phyloP scores from a whole-genome alignment of 2,888 invertebrate species.

The Acleris laterana region DNA sequence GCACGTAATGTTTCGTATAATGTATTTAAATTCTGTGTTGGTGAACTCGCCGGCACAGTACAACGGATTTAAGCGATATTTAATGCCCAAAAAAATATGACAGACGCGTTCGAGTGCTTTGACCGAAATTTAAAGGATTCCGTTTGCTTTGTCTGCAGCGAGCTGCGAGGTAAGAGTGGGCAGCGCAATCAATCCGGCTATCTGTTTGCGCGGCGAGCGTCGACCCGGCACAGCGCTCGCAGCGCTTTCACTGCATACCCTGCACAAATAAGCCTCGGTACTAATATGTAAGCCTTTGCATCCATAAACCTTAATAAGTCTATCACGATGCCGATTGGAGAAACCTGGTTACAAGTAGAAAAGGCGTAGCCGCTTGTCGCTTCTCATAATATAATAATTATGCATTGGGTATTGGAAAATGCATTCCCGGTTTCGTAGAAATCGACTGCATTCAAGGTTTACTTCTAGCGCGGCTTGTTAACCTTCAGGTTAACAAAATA shows the following conservation, averaged over 20 bases:
- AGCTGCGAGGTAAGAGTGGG: slow-evolving; percentile 52
- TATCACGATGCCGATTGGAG: slow-evolving; percentile 9
- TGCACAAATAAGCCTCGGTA: slow-evolving; percentile 6
- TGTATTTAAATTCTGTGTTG: too few species aligned
- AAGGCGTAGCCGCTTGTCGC: not conserved
- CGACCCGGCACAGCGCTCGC: slow-evolving; percentile 56
- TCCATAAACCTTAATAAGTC: slow-evolving; percentile 17
- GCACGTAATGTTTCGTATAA: too few species aligned
- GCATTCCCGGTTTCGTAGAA: slow-evolving; percentile 6
- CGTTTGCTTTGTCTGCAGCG: slow-evolving; percentile 44
- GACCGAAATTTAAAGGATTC: slow-evolving; percentile 41
- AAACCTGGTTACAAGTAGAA: not conserved
- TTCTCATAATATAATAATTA: slow-evolving; percentile 12
- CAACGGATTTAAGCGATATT: slow-evolving; percentile 1
- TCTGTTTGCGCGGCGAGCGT: slow-evolving; percentile 70
- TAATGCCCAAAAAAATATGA: slow-evolving; percentile 15
- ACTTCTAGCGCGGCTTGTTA: too few species aligned
- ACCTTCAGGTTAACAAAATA: too few species aligned
- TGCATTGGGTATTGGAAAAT: slow-evolving; percentile 2
- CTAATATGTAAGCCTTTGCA: slow-evolving; percentile 9
- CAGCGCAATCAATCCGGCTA: slow-evolving; percentile 71
- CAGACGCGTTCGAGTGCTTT: slow-evolving; percentile 33
- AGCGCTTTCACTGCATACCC: slow-evolving; percentile 35
- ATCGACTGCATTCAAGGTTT: too few species aligned
- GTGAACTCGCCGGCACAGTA: not conserved